These are phyloP conservation scores for Drosophila asahinai DNA, from an alignment of 1,140 invertebrate species.

Conservation along the genomic window DNA sequence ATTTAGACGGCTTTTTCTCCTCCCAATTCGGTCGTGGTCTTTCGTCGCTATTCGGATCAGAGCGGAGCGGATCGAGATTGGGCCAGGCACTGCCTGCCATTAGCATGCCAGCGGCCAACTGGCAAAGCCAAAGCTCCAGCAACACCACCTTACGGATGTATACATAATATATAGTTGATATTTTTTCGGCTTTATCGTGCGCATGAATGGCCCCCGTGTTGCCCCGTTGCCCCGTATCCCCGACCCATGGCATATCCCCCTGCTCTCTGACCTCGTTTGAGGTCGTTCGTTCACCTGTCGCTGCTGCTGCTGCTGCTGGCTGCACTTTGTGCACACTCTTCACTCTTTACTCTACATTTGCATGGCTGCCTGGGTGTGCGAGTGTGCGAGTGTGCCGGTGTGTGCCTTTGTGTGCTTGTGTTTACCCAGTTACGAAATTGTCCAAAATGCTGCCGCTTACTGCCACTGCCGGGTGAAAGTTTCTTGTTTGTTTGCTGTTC, in stretches of 20 bases:
- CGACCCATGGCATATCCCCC: conserved; percentile 27
- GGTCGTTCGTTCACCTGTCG: conserved; percentile 84
- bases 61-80: conserved; percentile 3
- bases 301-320: conserved; percentile 55
- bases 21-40: conserved; percentile 12
- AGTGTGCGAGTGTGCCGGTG: conserved; percentile 29
- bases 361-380: conserved; percentile 48
- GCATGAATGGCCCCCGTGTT: conserved; percentile 64
- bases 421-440: conserved; percentile 83
- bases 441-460: conserved; percentile 81
- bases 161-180: conserved; percentile 58
- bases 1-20: conserved; percentile 46
- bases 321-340: conserved; percentile 70
- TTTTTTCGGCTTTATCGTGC: conserved; percentile 77
- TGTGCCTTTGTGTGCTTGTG: conserved; percentile 41
- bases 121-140: conserved; percentile 19
- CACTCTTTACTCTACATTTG: conserved; percentile 65
- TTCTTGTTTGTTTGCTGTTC: conserved; percentile 62
- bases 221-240: conserved; percentile 13
- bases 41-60: conserved; percentile 8
- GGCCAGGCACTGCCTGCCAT: conserved; percentile 20
- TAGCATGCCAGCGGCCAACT: conserved; percentile 47
- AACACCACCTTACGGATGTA: conserved; percentile 31
- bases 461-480: conserved; percentile 77
- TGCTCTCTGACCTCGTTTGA: conserved; percentile 78